These are phyloP conservation scores for Tenthredo livida DNA, from an alignment of 2,888 invertebrate genomes.

Conservation along the genomic window DNA sequence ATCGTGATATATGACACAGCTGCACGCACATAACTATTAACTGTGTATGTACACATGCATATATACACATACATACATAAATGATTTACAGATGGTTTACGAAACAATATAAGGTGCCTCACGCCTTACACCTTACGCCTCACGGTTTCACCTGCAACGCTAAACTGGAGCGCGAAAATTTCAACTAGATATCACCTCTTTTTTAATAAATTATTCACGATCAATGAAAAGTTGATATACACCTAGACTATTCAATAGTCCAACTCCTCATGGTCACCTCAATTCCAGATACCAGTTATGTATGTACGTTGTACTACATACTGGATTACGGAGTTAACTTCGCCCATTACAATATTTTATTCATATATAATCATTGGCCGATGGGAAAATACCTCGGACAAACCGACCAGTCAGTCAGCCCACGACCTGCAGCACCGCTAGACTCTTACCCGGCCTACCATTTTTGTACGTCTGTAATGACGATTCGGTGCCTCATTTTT, in stretches of 20 bases:
- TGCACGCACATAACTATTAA: neutral
- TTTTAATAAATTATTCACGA: neutral
- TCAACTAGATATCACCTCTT: neutral
- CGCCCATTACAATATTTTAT: slow-evolving; percentile 62
- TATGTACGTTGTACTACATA: too few species aligned
- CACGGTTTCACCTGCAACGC: neutral
- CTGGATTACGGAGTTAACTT: neutral
- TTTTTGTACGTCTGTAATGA: slow-evolving; percentile 62
- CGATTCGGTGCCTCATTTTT: slow-evolving; percentile 61
- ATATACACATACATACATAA: neutral
- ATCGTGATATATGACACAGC: slow-evolving; percentile 29
- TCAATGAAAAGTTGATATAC: slow-evolving; percentile 10
- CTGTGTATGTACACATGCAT: neutral
- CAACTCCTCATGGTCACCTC: neutral
- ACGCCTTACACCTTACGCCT: too few species aligned
- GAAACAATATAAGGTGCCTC: neutral
- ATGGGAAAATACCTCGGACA: slow-evolving; percentile 57
- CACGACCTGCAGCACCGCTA: neutral
- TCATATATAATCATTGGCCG: slow-evolving; percentile 60
- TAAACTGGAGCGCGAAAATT: neutral
- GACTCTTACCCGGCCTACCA: slow-evolving; percentile 59
- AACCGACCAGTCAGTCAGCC: neutral
- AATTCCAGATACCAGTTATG: neutral
- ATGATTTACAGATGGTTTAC: neutral
- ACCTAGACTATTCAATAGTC: neutral